Percentiles rank a stretch among this genome's conserved stretches.
These are phyloP conservation scores for Musca vetustissima DNA, from an alignment of 1,140 invertebrate species.

Conservation along the genomic window DNA sequence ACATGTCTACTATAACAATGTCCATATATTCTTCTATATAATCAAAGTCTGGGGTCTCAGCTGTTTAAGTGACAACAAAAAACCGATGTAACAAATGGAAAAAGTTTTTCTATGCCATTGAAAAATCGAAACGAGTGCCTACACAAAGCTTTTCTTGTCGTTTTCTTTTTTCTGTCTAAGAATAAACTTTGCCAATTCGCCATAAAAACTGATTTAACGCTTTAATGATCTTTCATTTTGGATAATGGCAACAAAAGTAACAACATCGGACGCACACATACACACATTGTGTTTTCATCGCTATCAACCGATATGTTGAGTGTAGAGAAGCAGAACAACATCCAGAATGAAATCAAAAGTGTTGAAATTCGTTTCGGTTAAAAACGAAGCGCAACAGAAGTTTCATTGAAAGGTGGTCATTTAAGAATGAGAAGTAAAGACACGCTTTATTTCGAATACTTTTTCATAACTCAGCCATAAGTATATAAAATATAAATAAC, in stretches of 20 bases:
- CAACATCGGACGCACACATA: neutral
- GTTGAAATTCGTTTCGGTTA: neutral
- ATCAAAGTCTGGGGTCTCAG: slow-evolving; percentile 4
- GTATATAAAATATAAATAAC: too few species aligned
- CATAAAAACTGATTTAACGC: slow-evolving; percentile 22
- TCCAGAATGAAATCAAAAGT: slow-evolving; percentile 18
- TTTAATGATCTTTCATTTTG: slow-evolving; percentile 8
- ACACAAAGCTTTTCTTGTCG: too few species aligned
- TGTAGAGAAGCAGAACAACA: too few species aligned
- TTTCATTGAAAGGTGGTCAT: neutral
- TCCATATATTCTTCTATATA: too few species aligned
- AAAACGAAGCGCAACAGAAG: neutral
- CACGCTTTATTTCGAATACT: too few species aligned
- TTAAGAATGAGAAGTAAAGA: too few species aligned
- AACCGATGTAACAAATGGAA: too few species aligned
- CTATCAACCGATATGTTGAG: neutral
- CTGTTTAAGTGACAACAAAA: slow-evolving; percentile 11
- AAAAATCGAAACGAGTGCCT: neutral
- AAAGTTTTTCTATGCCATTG: neutral
- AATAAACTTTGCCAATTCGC: neutral
- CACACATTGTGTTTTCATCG: neutral
- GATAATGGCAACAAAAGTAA: too few species aligned
- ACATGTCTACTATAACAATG: too few species aligned
- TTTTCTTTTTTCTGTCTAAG: too few species aligned
- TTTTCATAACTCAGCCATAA: too few species aligned